These are phyloP conservation scores for Pycnomerus fuliginosus DNA, from an alignment of 2,888 invertebrate genomes.

Conservation along the genomic window DNA sequence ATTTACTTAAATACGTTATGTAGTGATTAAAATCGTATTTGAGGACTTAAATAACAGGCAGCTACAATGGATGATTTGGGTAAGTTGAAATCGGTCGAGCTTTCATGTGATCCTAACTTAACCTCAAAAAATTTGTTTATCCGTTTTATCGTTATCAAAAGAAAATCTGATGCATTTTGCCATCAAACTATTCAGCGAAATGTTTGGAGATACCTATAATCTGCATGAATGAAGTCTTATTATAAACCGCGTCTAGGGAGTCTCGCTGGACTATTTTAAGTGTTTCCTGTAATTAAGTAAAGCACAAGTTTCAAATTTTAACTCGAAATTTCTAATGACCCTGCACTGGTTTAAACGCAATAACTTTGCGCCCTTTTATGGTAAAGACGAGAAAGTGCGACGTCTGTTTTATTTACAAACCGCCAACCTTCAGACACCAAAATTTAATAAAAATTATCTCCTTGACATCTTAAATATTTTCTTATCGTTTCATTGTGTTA, in stretches of 20 bases:
- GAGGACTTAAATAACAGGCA: conserved; percentile 12
- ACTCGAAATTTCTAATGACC: no score
- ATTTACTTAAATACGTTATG: no score
- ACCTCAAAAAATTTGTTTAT: conserved; percentile 20
- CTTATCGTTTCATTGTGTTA: conserved; percentile 3
- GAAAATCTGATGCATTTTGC: conserved; percentile 2
- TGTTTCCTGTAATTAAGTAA: conserved; percentile 14
- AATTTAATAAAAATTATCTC: background rate
- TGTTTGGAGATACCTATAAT: background rate
- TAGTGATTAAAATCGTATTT: conserved; percentile 8
- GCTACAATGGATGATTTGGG: conserved; percentile 48
- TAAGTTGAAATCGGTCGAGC: conserved; percentile 33
- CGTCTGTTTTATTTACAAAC: conserved; percentile 12
- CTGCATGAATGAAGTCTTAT: conserved; percentile 17
- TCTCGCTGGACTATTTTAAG: conserved; percentile 16
- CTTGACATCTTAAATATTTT: background rate
- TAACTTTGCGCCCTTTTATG: no score
- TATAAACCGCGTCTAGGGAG: conserved; percentile 12
- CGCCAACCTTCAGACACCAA: background rate
- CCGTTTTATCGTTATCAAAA: background rate
- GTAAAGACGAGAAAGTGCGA: no score
- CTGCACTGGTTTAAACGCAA: no score
- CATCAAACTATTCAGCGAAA: background rate
- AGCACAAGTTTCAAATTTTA: no score
- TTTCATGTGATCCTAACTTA: conserved; percentile 18